Evolutionary conservation across 2,888 invertebrate species (phyloP).

Genomic region (Adineta ricciae): DNA sequence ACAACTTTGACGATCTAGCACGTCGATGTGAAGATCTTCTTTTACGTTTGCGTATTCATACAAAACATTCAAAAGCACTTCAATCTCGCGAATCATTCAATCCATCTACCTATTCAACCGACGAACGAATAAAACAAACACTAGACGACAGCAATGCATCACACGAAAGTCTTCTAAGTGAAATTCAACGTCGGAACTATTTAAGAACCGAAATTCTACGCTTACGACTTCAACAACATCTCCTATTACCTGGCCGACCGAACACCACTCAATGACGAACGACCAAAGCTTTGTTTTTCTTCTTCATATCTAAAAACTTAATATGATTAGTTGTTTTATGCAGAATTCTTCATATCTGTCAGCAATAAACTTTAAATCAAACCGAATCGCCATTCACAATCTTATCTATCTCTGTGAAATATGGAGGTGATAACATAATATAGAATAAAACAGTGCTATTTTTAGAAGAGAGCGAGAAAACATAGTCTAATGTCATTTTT

Average conservation of each 20-base stretch:
- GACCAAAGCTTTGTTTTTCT: not conserved
- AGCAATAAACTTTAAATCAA: not conserved
- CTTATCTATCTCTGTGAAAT: not conserved
- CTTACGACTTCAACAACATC: not conserved
- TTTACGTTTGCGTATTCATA: not conserved
- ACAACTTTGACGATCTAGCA: not conserved
- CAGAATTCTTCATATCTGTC: not conserved
- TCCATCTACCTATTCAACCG: not conserved
- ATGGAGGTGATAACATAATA: not conserved
- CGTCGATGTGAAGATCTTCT: conserved; percentile 1
- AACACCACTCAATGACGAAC: not conserved
- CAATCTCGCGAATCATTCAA: not conserved
- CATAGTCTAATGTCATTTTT: not conserved
- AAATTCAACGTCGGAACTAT: not conserved
- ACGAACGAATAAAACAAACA: not conserved
- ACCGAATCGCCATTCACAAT: not conserved
- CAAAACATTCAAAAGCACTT: not conserved
- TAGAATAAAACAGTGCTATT: not conserved
- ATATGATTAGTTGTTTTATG: not conserved
- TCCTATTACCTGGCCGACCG: not conserved
- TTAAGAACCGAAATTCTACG: not conserved
- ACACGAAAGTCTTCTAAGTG: not conserved
- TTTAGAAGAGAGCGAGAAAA: not conserved
- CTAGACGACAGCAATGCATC: not conserved
- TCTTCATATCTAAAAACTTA: not conserved